Conservation (phyloP, 1,140 invertebrate species). For the Atta colombica region DNA sequence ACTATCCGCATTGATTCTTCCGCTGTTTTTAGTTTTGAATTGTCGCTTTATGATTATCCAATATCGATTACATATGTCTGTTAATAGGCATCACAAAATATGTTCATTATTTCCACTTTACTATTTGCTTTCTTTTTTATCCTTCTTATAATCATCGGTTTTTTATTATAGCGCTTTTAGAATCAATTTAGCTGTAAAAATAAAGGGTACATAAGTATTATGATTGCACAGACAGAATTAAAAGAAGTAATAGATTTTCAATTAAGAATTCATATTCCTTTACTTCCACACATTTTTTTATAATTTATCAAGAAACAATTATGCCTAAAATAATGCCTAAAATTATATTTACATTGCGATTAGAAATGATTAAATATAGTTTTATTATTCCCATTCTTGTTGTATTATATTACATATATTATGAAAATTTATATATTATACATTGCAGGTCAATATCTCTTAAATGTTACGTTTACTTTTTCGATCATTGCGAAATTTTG, state of each 20-base stretch:
- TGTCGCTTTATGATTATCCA: conserved; percentile 23
- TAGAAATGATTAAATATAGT: background rate
- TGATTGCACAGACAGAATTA: too few species aligned
- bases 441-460: background rate
- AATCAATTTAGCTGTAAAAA: background rate
- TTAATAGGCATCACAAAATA: conserved; percentile 22
- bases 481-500: conserved; percentile 4
- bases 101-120: background rate
- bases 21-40: background rate
- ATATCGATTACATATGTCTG: conserved; percentile 27
- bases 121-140: background rate
- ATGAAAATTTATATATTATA: background rate
- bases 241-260: background rate
- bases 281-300: background rate
- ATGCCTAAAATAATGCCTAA: conserved; percentile 6
- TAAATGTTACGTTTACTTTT: background rate
- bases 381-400: background rate
- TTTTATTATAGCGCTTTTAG: background rate
- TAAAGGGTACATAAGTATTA: background rate
- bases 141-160: background rate
- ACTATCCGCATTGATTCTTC: conserved; percentile 10
- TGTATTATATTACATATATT: background rate
- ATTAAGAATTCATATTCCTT: background rate
- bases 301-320: background rate
- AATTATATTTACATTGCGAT: background rate